Conservation (phyloP, 2,113 vertebrate species). For the Tautogolabrus adspersus region DNA sequence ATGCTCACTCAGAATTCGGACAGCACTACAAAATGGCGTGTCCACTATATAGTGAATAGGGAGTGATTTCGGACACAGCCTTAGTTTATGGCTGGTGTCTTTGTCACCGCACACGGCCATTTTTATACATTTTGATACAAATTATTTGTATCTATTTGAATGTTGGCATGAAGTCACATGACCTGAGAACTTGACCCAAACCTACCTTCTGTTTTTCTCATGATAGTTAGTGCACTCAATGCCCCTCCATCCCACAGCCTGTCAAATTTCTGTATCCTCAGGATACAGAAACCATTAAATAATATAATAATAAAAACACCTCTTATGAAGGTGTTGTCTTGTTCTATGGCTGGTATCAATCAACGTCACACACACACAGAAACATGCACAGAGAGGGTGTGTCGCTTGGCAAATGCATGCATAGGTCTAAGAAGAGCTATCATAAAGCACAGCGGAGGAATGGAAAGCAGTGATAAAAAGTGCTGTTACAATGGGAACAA, state of each 20-base stretch:
- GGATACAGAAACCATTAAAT: neutral
- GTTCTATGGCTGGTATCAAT: slow-evolving; percentile 12
- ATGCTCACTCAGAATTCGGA: too few relatives aligned
- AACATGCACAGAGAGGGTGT: neutral
- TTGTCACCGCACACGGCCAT: neutral
- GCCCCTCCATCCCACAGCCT: neutral
- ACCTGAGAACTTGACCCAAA: neutral
- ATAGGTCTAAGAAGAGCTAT: neutral
- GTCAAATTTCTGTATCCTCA: neutral
- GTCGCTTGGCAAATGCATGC: neutral
- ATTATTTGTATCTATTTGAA: neutral
- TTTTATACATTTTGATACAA: neutral
- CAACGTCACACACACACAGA: neutral
- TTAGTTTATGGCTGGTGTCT: neutral
- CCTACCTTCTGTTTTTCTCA: too few relatives aligned
- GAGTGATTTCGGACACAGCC: too few relatives aligned
- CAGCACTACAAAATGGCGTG: too few relatives aligned
- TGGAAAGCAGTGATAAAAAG: neutral
- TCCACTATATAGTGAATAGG: too few relatives aligned
- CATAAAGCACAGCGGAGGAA: neutral
- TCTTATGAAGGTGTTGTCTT: neutral
- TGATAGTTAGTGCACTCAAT: too few relatives aligned
- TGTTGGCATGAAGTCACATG: neutral
- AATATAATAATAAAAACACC: too few relatives aligned
- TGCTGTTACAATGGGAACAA: slow-evolving; percentile 8